Base-by-base conservation (phyloP, 2,113 vertebrate genomes). In the Piprites chloris region DNA sequence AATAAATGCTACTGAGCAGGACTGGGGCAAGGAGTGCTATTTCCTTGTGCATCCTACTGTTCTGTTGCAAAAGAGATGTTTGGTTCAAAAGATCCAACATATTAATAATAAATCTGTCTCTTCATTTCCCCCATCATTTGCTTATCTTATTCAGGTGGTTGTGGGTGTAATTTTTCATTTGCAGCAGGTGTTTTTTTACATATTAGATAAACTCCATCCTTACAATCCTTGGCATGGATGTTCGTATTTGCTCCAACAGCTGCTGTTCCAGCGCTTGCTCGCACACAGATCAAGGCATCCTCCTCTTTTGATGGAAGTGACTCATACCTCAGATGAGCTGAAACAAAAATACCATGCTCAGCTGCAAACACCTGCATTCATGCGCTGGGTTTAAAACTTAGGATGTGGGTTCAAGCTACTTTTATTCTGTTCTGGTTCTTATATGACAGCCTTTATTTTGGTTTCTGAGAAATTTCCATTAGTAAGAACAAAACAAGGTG, bases 81-180 rank as follows among this genome's bases (percentile, higher is more conserved):
- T 88, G 73, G 56, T 93, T 97, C 90, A 90, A 91, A 97, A 97
- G 91, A 95, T 88, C 96, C 91, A 92, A 79, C 26, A 26, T 94
- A 97, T 95, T 93, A 90, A 66, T 90, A 93, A 96, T 87, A 95
- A 96, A 93, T 97, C 94, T 91, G 72, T 65, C 86, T 87, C 89
- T 85, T 86, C 47, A 6, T 93, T 95, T 89, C 55, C 95, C 79
- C 78, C 20, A 67, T 94, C 92, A 5, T 81, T 79, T 95, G 90
- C 87, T 96, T 97, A 85, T 89, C 94, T 97, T 96, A 96, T 94
- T 98, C 97, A 97, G 97, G 98, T 97, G 95, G 96, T 67, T 95
- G 92, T 95, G 94, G 97, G 91, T 97, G 94, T 94, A 91, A 96
- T 97, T 97, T 97, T 93, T 96, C 93, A 96, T 97, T 92, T 92